Conservation (phyloP, 2,888 invertebrate genomes). For the Rhamnusium bicolor region DNA sequence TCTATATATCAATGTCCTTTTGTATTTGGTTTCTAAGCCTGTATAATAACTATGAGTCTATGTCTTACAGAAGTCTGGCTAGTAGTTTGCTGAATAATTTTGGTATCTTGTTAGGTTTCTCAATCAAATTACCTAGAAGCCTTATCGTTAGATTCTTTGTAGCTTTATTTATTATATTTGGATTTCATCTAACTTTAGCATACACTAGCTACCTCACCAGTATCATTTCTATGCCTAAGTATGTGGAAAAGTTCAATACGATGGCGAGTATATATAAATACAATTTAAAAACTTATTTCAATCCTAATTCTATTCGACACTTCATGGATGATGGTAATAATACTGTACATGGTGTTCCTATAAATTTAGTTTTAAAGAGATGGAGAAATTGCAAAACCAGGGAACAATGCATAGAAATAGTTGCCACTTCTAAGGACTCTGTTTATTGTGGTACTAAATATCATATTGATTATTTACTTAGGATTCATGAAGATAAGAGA, state of each 20-base stretch:
- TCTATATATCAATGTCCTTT: constrained; percentile 11
- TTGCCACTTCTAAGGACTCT: background rate
- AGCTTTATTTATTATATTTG: constrained; percentile 12
- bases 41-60: background rate
- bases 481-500: background rate
- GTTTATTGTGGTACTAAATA: background rate
- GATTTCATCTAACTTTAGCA: constrained; percentile 1
- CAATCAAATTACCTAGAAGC: constrained; percentile 7
- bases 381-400: background rate
- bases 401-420: background rate
- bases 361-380: background rate
- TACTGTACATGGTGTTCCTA: background rate
- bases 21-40: constrained; percentile 31
- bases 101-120: background rate
- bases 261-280: background rate
- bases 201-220: constrained; percentile 26
- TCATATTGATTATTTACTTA: constrained; percentile 7
- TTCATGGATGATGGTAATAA: background rate
- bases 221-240: background rate
- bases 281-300: constrained; percentile 8
- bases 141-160: constrained; percentile 35
- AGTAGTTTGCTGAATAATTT: constrained; percentile 11
- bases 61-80: constrained; percentile 26
- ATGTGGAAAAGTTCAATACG: background rate
- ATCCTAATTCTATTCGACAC: background rate